Evolutionary conservation across 2,113 vertebrate species (phyloP).

Genomic region (Atlantisia rogersi): DNA sequence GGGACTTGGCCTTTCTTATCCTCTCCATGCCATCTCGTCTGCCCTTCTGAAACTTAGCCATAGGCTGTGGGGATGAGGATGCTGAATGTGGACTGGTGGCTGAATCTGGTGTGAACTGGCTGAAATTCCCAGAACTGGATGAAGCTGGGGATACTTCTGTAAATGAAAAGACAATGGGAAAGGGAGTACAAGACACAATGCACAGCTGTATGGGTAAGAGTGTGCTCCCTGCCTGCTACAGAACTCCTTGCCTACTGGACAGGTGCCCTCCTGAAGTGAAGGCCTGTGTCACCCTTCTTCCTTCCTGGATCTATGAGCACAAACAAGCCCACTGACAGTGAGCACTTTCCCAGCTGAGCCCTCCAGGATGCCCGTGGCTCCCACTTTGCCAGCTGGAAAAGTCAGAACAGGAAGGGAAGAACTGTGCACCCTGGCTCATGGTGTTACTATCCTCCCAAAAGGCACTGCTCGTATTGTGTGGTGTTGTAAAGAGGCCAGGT

Average conservation of each 20-base stretch:
- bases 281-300: neutral
- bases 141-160: slow-evolving; percentile 46
- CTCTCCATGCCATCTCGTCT: neutral
- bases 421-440: neutral
- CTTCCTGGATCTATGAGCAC: neutral
- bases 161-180: neutral
- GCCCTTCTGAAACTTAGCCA: neutral
- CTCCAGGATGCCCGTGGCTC: neutral
- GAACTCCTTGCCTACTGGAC: neutral
- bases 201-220: neutral
- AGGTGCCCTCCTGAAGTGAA: neutral
- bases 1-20: slow-evolving; percentile 69
- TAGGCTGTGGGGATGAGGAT: neutral
- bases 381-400: neutral
- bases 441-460: neutral
- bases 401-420: neutral
- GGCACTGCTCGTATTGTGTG: neutral
- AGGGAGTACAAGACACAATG: neutral
- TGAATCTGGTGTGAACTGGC: slow-evolving; percentile 53
- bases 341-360: neutral
- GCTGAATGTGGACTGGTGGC: slow-evolving; percentile 45
- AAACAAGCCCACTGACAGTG: accelerated
- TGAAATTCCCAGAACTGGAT: slow-evolving; percentile 50
- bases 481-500: neutral
- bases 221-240: neutral